Evolutionary conservation across 2,888 invertebrate genomes (phyloP), one percentile per base, ranked within the genome.

Genomic region (Monoplex corrugatus): DNA sequence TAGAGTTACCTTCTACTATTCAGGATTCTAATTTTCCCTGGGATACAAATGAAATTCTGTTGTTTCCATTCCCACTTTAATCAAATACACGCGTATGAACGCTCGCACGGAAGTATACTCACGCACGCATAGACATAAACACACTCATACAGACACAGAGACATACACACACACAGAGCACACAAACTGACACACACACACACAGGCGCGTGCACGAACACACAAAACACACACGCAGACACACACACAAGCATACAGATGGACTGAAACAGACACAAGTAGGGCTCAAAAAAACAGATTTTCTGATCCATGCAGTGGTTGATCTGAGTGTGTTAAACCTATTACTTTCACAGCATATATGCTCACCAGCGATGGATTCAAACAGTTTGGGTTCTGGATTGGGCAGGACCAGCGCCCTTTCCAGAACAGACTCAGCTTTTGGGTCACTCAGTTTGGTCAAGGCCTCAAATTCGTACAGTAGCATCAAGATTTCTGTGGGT

Each of bases 401-500:
- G 43, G 95, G 95, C 44, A 95, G 87, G 6, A 93, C 91, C 1
- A 95, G 91, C 6, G 95, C 94, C 89, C 91, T 93, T 89, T 95
- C 95, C 44, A 95, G 90, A 0, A 95, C 91, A 23, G 90, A 87
- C 87, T 95, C 95, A 13, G 94, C 92, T 40, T 90, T 89, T 0
- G 92, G 91, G 83, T 95, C 94, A n/a, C 92, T 92, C 13, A 95
- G 92, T 50, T 93, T 93, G 16, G 93, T 92, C 63, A 93, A 92
- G 2, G 95, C 94, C 90, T 95, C 95, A 94, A 95, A 95, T 89
- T 95, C 95, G 92, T 95, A 95, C 90, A 95, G 90, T 80, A 95
- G 78, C 78, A 95, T 84, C 50, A 95, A 90, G 8, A 93, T 92
- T 13, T 94, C 94, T 38, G 93, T 91, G 13, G 93, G 94, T 82